Evolutionary conservation across 2,113 vertebrate species (phyloP), one percentile per base, ranked within the genome.

Genomic region (Petrocephalus microphthalmus): DNA sequence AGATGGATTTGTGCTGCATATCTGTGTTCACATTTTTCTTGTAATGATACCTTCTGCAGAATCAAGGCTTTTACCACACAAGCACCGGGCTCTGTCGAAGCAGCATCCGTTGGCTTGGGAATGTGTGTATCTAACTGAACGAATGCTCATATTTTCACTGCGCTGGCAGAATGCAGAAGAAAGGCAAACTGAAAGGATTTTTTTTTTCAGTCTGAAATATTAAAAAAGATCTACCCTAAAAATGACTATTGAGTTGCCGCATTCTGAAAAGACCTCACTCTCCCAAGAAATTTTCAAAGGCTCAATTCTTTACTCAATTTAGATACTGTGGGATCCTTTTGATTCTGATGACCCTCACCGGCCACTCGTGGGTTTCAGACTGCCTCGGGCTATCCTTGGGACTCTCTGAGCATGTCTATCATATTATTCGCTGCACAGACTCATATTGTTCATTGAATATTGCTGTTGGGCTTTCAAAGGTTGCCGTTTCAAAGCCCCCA

Each of bases 281-380:
- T 85, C 52, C 29, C 19, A 83, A 84, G 49, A 52, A 49, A 84
- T 54, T 56, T 54, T 54, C 51, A 85, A 84, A 84, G 84, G 52
- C 52, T 54, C 52, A 86, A 86, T 86, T 86, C 56, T 60, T 86
- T 33, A 57, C 85, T 22, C 85, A 60, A 45, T 86, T 86, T 60
- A 64, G 56, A 86, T 86, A 60, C 33, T 86, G 54, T 60, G 13
- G 8, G 85, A 85, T 85, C n/a, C 49, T 85, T 85, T 85, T 54
- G 25, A 56, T 56, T 86, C 25, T 60, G 85, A 45, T 42, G 53
- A 33, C 56, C 56, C 56, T 60, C 22, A 22, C 53, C 22, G 37
- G 53, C 11, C 56, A 42, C 37, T 37, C 54, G 10, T 45, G n/a
- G 56, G 54, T 25, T 57, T 56, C 52, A 42, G 53, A 86, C 29